phyloP scores from a whole-genome alignment of 2,888 invertebrate species.

The Ectemnius cavifrons region DNA sequence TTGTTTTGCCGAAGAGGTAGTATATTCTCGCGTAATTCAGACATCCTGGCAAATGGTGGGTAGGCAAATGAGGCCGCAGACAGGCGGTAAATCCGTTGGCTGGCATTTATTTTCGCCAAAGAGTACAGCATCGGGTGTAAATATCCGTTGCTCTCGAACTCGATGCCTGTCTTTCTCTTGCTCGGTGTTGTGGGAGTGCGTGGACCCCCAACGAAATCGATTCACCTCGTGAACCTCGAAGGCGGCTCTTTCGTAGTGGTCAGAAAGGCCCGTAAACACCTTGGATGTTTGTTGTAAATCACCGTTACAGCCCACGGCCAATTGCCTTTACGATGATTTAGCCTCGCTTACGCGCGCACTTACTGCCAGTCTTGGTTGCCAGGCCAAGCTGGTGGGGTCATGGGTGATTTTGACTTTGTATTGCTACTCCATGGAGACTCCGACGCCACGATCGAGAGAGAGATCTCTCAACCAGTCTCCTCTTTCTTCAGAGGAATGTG shows the following conservation, averaged over 20 bases:
- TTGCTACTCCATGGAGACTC: too few relatives aligned
- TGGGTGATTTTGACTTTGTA: neutral
- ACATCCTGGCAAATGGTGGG: conserved; percentile 26
- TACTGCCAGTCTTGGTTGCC: conserved; percentile 18
- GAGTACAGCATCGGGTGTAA: conserved; percentile 74
- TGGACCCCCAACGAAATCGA: conserved; percentile 41
- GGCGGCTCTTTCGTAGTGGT: conserved; percentile 36
- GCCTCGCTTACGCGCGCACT: conserved; percentile 4
- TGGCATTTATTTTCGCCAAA: conserved; percentile 76
- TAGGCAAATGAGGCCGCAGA: conserved; percentile 53
- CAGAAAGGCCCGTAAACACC: conserved; percentile 56
- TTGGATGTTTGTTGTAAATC: conserved; percentile 60
- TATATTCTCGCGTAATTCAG: conserved; percentile 37
- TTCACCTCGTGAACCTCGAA: conserved; percentile 36
- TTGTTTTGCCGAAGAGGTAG: neutral
- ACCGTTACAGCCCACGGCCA: conserved; percentile 46
- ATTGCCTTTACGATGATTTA: conserved; percentile 59
- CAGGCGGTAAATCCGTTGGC: conserved; percentile 68
- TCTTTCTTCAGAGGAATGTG: too few relatives aligned
- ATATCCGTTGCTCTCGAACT: conserved; percentile 62
- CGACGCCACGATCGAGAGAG: too few relatives aligned
- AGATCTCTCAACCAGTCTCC: too few relatives aligned
- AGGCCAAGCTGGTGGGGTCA: conserved; percentile 2
- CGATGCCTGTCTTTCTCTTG: too few relatives aligned
- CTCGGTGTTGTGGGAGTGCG: too few relatives aligned